These are phyloP conservation scores for Pempheris klunzingeri DNA, from an alignment of 2,797 vertebrate species.

Conservation along the genomic window DNA sequence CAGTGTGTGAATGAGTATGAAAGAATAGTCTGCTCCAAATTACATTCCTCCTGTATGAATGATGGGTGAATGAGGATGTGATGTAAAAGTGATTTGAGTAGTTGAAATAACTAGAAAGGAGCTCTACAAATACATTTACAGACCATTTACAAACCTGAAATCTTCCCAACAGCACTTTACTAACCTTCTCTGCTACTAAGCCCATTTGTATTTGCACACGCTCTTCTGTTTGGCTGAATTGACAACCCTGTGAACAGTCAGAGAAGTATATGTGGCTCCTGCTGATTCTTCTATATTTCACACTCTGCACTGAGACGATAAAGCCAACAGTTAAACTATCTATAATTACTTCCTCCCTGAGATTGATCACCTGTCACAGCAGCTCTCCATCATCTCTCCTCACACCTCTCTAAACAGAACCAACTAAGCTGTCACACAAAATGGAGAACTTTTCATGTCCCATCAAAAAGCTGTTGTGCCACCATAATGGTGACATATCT, in stretches of 20 bases:
- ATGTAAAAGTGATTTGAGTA: too few relatives aligned
- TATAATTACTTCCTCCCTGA: slow-evolving; percentile 34
- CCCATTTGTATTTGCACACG: slow-evolving; percentile 7
- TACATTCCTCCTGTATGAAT: too few relatives aligned
- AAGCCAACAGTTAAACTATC: slow-evolving; percentile 32
- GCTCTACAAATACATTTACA: too few relatives aligned
- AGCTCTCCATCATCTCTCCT: slow-evolving; percentile 25
- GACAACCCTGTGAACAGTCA: slow-evolving; percentile 8
- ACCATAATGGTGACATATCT: slow-evolving; percentile 41
- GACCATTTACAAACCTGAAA: slow-evolving; percentile 9
- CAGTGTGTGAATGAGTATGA: too few relatives aligned
- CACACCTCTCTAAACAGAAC: slow-evolving; percentile 24
- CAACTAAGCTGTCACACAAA: slow-evolving; percentile 32
- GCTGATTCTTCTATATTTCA: slow-evolving; percentile 41
- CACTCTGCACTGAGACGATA: slow-evolving; percentile 15
- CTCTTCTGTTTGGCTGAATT: not conserved
- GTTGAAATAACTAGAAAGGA: too few relatives aligned
- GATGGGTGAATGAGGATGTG: too few relatives aligned
- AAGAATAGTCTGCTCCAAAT: too few relatives aligned
- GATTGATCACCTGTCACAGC: slow-evolving; percentile 44
- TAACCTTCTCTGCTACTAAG: not conserved
- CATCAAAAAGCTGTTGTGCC: slow-evolving; percentile 48
- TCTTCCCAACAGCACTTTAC: not conserved
- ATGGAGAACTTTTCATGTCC: slow-evolving; percentile 40
- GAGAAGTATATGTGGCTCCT: slow-evolving; percentile 12